Conservation (phyloP, 2,797 vertebrate species). For the Leptoclinus maculatus region DNA sequence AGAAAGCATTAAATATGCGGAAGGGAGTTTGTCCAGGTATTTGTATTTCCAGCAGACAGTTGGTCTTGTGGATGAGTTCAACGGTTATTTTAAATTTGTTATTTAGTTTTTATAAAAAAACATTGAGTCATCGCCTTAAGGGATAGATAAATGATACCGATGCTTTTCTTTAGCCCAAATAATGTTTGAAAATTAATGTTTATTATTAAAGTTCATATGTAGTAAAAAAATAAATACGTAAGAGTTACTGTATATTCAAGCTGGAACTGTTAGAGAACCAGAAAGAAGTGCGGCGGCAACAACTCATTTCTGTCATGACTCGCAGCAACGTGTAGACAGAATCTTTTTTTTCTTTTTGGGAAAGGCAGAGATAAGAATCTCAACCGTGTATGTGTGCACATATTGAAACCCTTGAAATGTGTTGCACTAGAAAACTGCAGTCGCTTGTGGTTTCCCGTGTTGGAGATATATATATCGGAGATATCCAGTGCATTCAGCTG, state of each 20-base stretch:
- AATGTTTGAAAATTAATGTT: neutral
- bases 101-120: neutral
- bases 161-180: neutral
- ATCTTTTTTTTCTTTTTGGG: neutral
- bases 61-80: slow-evolving; percentile 8
- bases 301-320: slow-evolving; percentile 3
- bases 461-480: neutral
- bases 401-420: slow-evolving; percentile 15
- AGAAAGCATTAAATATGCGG: slow-evolving; percentile 28
- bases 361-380: slow-evolving; percentile 38
- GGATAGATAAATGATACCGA: neutral
- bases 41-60: neutral
- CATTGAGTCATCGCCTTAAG: neutral
- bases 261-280: slow-evolving; percentile 6
- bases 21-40: neutral
- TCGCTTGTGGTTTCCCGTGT: slow-evolving; percentile 32
- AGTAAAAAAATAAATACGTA: neutral
- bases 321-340: slow-evolving; percentile 11
- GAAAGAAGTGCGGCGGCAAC: neutral
- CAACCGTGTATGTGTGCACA: neutral
- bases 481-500: slow-evolving; percentile 19
- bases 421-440: slow-evolving; percentile 37
- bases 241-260: slow-evolving; percentile 5
- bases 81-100: slow-evolving; percentile 31
- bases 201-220: slow-evolving; percentile 1